Conservation (phyloP, 2,797 vertebrate species). For the Helarctos malayanus region DNA sequence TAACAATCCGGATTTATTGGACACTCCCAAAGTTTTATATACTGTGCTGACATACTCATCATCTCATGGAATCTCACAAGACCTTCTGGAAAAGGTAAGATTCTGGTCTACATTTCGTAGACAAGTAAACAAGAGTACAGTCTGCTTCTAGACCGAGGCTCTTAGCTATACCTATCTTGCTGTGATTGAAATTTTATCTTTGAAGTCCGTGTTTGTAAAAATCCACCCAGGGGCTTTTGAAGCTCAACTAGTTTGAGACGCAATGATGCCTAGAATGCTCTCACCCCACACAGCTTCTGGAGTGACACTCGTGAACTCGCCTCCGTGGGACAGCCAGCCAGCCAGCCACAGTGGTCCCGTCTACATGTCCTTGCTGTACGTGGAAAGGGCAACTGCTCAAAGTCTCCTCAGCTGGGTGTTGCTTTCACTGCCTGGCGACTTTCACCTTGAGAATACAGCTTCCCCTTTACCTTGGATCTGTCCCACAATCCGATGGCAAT, state of each 20-base stretch:
- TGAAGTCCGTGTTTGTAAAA: not conserved
- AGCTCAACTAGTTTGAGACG: not conserved
- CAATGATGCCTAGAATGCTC: not conserved
- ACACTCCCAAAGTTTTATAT: not conserved
- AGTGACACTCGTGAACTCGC: not conserved
- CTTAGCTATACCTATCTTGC: not conserved
- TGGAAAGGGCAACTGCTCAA: not conserved
- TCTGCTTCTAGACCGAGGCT: not conserved
- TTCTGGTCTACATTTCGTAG: not conserved
- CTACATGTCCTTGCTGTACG: rapidly evolving
- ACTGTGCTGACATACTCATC: not conserved
- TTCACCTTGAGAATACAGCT: constrained; percentile 54
- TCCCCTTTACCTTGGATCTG: not conserved
- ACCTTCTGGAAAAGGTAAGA: not conserved
- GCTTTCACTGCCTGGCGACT: not conserved
- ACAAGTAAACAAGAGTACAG: not conserved
- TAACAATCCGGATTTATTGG: not conserved
- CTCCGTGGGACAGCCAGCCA: not conserved
- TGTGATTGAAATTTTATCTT: not conserved
- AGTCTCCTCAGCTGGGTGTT: not conserved
- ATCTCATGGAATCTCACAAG: constrained; percentile 16
- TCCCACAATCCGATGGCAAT: not conserved
- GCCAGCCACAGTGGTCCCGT: not conserved
- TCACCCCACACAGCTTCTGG: not conserved
- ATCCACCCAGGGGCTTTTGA: not conserved